These are phyloP conservation scores for Mya arenaria DNA, from an alignment of 1,140 invertebrate species.

Conservation along the genomic window DNA sequence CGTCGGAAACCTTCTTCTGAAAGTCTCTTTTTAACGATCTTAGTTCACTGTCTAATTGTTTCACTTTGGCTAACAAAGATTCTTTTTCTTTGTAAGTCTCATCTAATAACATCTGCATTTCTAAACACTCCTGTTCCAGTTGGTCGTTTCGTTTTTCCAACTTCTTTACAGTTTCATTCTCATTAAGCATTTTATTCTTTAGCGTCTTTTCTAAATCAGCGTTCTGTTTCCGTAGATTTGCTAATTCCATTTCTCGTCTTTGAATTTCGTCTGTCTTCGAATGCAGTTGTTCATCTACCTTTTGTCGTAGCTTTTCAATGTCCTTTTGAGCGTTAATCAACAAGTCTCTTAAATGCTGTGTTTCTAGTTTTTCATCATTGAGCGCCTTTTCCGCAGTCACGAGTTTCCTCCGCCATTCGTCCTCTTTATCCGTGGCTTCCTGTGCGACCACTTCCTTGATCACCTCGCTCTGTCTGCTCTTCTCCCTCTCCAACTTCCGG, in stretches of 20 bases:
- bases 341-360: conserved; percentile 75
- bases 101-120: conserved; percentile 72
- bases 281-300: conserved; percentile 67
- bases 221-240: conserved; percentile 63
- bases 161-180: conserved; percentile 65
- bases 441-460: conserved; percentile 60
- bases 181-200: conserved; percentile 62
- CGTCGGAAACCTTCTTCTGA: conserved; percentile 69
- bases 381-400: conserved; percentile 65
- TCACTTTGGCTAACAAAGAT: conserved; percentile 63
- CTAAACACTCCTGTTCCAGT: conserved; percentile 68
- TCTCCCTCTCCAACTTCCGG: conserved; percentile 59
- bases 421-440: conserved; percentile 61
- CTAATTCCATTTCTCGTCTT: conserved; percentile 70
- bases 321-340: conserved; percentile 77
- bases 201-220: conserved; percentile 65
- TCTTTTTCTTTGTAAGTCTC: conserved; percentile 70
- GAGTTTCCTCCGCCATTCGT: conserved; percentile 68
- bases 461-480: conserved; percentile 57
- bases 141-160: conserved; percentile 69
- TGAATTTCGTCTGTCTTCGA: conserved; percentile 70
- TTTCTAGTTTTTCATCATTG: conserved; percentile 74
- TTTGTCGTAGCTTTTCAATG: conserved; percentile 74
- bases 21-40: conserved; percentile 71
- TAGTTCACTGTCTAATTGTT: conserved; percentile 74